Evolutionary conservation across 2,888 invertebrate species (phyloP), one percentile per base, ranked within the genome.

Genomic region (Stegophylla sp.): DNA sequence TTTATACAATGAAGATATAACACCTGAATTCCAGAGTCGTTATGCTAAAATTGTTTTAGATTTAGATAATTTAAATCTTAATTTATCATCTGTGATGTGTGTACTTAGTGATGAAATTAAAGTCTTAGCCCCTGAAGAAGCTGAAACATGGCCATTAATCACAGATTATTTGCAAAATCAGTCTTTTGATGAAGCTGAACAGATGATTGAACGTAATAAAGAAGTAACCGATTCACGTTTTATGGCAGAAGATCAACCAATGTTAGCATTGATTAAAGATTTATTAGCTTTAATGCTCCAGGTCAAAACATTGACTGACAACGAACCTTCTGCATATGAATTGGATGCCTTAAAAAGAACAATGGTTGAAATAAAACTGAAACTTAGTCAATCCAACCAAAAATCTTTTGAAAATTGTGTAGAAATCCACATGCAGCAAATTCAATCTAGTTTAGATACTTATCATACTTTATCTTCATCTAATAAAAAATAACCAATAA

Each of bases 271-370:
- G 81, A 92, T 98, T 26, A 93, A 94, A 76, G 93, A 94, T 86
- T 89, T 98, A 72, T 94, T 96, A 23, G 95, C 96, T 1, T 89
- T 98, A 48, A 92, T 98, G 91, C 88, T 95, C 71, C 95, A 96
- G 89, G 92, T 96, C 1, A 93, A 93, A 51, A 83, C 77, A 53
- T 76, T 83, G 43, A 82, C 82, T 74, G 82, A 83, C 51, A 73
- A 92, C 1, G 93, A 94, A 85, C 91, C 93, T 86, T 96, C 94
- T 87, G 93, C 95, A 2, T 96, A 95, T 87, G 96, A 97, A 86
- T 88, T 97, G 77, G 93, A 94, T 87, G 94, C 95, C 26, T 88
- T 96, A 64, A 94, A 96, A 87, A 96, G 95, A 26, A 95, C 97
- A 59, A 92, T 97, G 88, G 93, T 93, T 85, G 93, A 96, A 86